phyloP scores from a whole-genome alignment of 1,140 invertebrate species.

The Hyposmocoma kahamanoa region DNA sequence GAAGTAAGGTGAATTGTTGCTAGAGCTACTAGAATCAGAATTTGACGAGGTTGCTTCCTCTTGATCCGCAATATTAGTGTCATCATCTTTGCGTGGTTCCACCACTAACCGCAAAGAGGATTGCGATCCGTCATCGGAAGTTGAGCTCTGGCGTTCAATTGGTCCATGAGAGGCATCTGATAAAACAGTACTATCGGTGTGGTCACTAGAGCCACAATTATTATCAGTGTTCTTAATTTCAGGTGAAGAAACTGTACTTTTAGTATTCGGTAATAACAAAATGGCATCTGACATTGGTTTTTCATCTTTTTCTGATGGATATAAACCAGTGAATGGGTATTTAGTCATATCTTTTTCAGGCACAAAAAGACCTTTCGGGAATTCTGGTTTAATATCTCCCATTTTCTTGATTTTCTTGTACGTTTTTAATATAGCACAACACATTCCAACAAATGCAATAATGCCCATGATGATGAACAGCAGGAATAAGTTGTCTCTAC shows the following conservation, averaged over 20 bases:
- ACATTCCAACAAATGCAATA: conserved; percentile 39
- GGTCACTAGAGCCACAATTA: conserved; percentile 57
- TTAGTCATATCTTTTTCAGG: conserved; percentile 62
- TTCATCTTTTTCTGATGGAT: conserved; percentile 55
- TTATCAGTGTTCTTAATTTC: conserved; percentile 46
- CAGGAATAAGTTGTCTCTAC: conserved; percentile 41
- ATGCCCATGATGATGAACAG: conserved; percentile 44
- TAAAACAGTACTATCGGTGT: conserved; percentile 62
- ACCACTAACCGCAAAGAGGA: conserved; percentile 51
- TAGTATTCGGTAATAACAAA: conserved; percentile 52
- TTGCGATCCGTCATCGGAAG: conserved; percentile 56
- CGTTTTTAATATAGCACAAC: conserved; percentile 47
- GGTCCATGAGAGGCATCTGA: conserved; percentile 49
- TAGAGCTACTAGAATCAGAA: conserved; percentile 37
- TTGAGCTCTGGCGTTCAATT: conserved; percentile 45
- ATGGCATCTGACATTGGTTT: conserved; percentile 61
- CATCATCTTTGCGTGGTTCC: conserved; percentile 33
- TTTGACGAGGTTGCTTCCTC: conserved; percentile 34
- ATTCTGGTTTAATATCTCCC: conserved; percentile 66
- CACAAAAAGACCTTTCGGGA: conserved; percentile 54
- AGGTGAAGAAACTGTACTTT: conserved; percentile 35
- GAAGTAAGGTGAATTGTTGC: conserved; percentile 40
- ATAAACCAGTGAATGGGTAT: conserved; percentile 51
- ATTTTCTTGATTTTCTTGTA: conserved; percentile 62
- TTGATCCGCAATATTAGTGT: conserved; percentile 24